These are phyloP conservation scores for Amia ocellicauda DNA, from an alignment of 2,113 vertebrate genomes.

Conservation along the genomic window DNA sequence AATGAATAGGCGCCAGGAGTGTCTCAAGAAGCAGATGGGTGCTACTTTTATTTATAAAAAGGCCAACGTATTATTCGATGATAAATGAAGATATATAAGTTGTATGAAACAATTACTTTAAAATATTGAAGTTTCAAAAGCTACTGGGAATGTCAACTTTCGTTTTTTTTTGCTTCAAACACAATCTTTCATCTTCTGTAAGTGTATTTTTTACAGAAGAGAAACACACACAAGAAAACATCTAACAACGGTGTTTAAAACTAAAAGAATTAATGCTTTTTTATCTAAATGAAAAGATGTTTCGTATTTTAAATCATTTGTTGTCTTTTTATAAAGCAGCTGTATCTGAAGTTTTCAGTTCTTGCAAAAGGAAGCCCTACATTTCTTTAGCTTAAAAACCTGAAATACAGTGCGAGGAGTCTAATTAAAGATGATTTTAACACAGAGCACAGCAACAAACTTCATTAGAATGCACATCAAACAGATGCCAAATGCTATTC, in stretches of 20 bases:
- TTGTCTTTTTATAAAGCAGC: conserved; percentile 48
- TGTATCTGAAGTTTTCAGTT: conserved; percentile 51
- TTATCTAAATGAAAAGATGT: conserved; percentile 51
- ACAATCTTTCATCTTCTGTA: conserved; percentile 65
- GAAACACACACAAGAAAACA: conserved; percentile 47
- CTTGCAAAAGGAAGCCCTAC: conserved; percentile 16
- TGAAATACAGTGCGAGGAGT: conserved; percentile 48
- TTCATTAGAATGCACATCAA: conserved; percentile 60
- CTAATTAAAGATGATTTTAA: conserved; percentile 67
- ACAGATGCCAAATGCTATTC: conserved; percentile 46
- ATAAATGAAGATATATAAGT: conserved; percentile 93
- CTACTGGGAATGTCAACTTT: conserved; percentile 93
- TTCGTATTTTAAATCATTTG: conserved; percentile 51
- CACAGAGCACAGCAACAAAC: conserved; percentile 60
- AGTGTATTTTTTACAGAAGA: conserved; percentile 49
- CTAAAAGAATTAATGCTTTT: conserved; percentile 59
- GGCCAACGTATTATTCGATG: conserved; percentile 82
- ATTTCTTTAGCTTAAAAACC: conserved; percentile 47
- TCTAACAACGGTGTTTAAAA: conserved; percentile 55
- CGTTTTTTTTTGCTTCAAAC: conserved; percentile 74
- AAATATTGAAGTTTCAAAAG: conserved; percentile 95
- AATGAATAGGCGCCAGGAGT: conserved; percentile 97
- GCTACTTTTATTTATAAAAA: conserved; percentile 93
- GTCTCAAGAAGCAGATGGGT: conserved; percentile 99
- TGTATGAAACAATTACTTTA: conserved; percentile 93